phyloP scores from a whole-genome alignment of 2,797 vertebrate genomes.

The Anniella stebbinsi region DNA sequence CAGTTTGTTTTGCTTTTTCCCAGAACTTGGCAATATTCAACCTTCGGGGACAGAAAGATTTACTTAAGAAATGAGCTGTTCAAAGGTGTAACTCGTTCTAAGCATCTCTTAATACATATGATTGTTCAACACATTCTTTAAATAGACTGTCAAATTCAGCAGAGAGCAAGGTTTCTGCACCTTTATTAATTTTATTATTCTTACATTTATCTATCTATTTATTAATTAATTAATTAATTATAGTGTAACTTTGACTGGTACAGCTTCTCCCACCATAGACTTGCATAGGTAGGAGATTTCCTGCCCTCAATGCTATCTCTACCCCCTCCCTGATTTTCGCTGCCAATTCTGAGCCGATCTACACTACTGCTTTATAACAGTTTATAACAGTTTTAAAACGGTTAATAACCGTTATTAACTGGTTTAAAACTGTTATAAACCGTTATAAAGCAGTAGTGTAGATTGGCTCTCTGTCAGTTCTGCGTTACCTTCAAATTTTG shows the following conservation, averaged over 20 bases:
- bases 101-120: slow-evolving; percentile 5
- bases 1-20: neutral
- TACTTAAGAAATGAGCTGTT: neutral
- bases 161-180: neutral
- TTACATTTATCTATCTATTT: too few species aligned
- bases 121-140: neutral
- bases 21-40: neutral
- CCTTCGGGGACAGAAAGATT: slow-evolving; percentile 22
- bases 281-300: neutral
- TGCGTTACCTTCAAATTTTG: neutral
- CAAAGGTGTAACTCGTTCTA: neutral
- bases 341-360: too few species aligned
- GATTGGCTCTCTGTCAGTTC: too few species aligned
- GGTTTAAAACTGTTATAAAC: too few species aligned
- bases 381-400: too few species aligned
- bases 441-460: too few species aligned
- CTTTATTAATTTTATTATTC: slow-evolving; percentile 33
- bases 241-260: neutral
- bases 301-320: neutral
- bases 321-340: neutral
- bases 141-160: slow-evolving; percentile 1
- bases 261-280: neutral
- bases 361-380: too few species aligned
- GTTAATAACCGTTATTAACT: too few species aligned
- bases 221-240: too few species aligned